These are phyloP conservation scores for Slavum lentiscoides DNA, from an alignment of 2,888 invertebrate species.

Conservation along the genomic window DNA sequence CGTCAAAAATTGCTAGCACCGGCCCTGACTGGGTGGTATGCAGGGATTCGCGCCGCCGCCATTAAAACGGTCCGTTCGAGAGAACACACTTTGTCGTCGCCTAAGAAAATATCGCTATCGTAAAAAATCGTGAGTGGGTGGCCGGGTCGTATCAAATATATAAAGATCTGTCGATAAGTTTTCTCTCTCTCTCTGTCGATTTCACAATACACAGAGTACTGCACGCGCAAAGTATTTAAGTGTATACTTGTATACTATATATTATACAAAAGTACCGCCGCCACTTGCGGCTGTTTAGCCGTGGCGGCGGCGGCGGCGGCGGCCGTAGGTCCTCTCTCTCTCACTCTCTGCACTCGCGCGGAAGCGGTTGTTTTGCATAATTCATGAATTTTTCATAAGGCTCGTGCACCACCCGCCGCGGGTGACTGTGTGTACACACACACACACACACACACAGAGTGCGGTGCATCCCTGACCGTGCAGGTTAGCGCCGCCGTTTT, in stretches of 20 bases:
- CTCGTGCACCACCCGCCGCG: slow-evolving; percentile 51
- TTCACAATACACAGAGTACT: too few relatives aligned
- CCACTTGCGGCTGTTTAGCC: slow-evolving; percentile 54
- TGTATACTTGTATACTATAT: not conserved
- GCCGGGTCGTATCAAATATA: too few relatives aligned
- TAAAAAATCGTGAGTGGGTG: too few relatives aligned
- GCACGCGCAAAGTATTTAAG: not conserved
- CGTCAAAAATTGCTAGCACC: too few relatives aligned
- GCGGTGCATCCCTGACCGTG: slow-evolving; percentile 33
- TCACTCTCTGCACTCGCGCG: slow-evolving; percentile 26
- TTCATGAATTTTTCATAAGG: slow-evolving; percentile 56
- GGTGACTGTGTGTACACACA: slow-evolving; percentile 31
- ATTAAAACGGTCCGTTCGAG: too few relatives aligned
- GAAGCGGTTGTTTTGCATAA: slow-evolving; percentile 55
- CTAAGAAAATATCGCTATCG: too few relatives aligned
- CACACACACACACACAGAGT: too few relatives aligned
- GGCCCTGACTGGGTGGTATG: too few relatives aligned
- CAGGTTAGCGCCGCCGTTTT: slow-evolving; percentile 35
- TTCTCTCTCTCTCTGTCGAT: not conserved
- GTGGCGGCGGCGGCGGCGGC: slow-evolving; percentile 45
- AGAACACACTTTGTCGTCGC: too few relatives aligned
- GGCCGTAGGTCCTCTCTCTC: not conserved
- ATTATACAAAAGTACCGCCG: slow-evolving; percentile 53
- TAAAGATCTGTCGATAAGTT: not conserved
- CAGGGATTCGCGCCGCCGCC: too few relatives aligned